Evolutionary conservation across 2,797 vertebrate genomes (phyloP).

Genomic region (Strix occidentalis): DNA sequence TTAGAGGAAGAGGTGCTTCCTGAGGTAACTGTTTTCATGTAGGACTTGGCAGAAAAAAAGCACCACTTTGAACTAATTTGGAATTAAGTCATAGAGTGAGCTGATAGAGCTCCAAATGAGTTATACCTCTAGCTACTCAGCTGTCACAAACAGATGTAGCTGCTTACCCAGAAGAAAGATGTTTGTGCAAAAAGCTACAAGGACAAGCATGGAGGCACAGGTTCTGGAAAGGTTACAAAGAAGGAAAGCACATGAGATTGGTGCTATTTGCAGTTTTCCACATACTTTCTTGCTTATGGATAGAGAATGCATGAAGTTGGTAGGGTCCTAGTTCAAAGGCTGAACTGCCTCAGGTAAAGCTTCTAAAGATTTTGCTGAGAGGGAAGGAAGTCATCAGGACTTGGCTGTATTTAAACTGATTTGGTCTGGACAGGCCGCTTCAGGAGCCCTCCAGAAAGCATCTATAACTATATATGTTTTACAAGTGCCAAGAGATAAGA

Average conservation of each 20-base stretch:
- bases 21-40: not conserved
- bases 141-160: constrained; percentile 9
- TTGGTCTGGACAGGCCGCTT: constrained; percentile 17
- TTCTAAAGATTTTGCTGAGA: not conserved
- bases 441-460: constrained; percentile 57
- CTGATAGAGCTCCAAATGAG: not conserved
- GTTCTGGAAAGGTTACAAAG: constrained; percentile 53
- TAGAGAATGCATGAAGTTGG: not conserved
- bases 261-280: constrained; percentile 44
- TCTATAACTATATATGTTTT: constrained; percentile 59
- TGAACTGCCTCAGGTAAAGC: not conserved
- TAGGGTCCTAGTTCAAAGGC: not conserved
- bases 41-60: not conserved
- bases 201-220: constrained; percentile 11
- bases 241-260: not conserved
- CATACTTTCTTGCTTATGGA: constrained; percentile 36
- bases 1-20: not conserved
- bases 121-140: not conserved
- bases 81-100: not conserved
- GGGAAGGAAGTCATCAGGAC: not conserved
- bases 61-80: not conserved
- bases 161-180: constrained; percentile 41
- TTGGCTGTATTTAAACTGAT: constrained; percentile 46
- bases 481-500: constrained; percentile 71
- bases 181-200: constrained; percentile 31